Evolutionary conservation across 2,888 invertebrate genomes (phyloP).

Genomic region (Barypeithes pellucidus): DNA sequence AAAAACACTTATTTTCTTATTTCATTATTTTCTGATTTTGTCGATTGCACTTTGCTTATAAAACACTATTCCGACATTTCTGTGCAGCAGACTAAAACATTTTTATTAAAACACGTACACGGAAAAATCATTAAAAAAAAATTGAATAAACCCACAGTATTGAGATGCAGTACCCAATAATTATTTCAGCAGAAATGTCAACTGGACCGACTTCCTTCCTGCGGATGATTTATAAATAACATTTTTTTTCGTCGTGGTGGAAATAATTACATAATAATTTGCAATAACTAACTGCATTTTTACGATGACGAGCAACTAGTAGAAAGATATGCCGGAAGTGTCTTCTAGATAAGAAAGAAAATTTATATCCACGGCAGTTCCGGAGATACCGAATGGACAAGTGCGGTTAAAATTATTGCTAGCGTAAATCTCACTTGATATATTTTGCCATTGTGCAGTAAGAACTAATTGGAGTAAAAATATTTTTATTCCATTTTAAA

Average conservation of each 20-base stretch:
- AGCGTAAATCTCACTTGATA: constrained; percentile 34
- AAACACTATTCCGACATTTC: neutral
- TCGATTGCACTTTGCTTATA: neutral
- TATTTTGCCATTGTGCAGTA: constrained; percentile 10
- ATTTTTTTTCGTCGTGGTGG: constrained; percentile 15
- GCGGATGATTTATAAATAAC: constrained; percentile 2
- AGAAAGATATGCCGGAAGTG: constrained; percentile 33
- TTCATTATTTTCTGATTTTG: too few relatives aligned
- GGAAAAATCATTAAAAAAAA: constrained; percentile 4
- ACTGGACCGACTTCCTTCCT: constrained; percentile 16
- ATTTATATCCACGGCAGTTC: constrained; percentile 28
- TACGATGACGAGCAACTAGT: constrained; percentile 14
- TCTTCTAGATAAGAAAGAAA: constrained; percentile 34
- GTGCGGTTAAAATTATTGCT: constrained; percentile 24
- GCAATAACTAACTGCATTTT: constrained; percentile 22
- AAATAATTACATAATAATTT: constrained; percentile 30
- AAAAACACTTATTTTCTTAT: too few relatives aligned
- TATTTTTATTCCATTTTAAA: constrained; percentile 10
- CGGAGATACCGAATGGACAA: constrained; percentile 23
- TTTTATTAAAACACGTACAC: neutral
- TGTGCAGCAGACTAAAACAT: neutral
- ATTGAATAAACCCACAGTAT: constrained; percentile 5
- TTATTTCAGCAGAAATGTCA: constrained; percentile 22
- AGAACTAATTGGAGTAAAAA: constrained; percentile 25
- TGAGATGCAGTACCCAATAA: constrained; percentile 15